Conservation (phyloP, 2,797 vertebrate genomes). For the Harpagifer antarcticus region DNA sequence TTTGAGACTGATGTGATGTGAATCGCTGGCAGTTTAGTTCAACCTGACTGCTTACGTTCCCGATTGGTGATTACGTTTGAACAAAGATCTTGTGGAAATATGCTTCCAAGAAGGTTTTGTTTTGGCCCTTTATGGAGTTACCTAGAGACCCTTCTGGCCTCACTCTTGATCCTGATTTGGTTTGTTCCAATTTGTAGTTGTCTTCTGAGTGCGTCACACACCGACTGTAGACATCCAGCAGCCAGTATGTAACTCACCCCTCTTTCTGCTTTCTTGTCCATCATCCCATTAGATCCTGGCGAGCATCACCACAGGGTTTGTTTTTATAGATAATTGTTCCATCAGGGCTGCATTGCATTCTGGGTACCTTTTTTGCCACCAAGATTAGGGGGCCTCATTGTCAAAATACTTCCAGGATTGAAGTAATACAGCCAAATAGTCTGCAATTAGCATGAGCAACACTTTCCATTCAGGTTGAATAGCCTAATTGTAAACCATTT, state of each 20-base stretch:
- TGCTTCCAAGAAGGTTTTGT: slow-evolving; percentile 53
- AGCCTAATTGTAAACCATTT: slow-evolving; percentile 60
- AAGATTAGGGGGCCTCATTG: slow-evolving; percentile 61
- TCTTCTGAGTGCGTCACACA: slow-evolving; percentile 49
- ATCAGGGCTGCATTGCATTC: slow-evolving; percentile 49
- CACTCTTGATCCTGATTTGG: slow-evolving; percentile 52
- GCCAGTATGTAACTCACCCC: slow-evolving; percentile 21
- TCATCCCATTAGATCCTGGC: slow-evolving; percentile 60
- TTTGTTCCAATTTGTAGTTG: slow-evolving; percentile 59
- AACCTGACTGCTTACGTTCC: slow-evolving; percentile 46
- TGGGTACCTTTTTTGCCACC: slow-evolving; percentile 43
- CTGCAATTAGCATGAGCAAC: slow-evolving; percentile 70
- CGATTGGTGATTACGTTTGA: slow-evolving; percentile 38
- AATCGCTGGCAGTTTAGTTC: slow-evolving; percentile 40
- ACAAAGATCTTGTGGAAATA: slow-evolving; percentile 41
- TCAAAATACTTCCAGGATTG: slow-evolving; percentile 61
- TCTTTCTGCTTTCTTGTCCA: slow-evolving; percentile 44
- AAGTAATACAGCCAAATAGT: slow-evolving; percentile 54
- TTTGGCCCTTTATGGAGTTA: slow-evolving; percentile 70
- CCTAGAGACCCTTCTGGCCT: slow-evolving; percentile 52
- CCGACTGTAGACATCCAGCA: slow-evolving; percentile 3
- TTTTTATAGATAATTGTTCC: slow-evolving; percentile 73
- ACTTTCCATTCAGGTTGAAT: slow-evolving; percentile 72
- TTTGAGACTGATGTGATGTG: slow-evolving; percentile 33
- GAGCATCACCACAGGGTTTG: slow-evolving; percentile 53